A percentile compares a stretch with the other conserved stretches of the same genome.
Conservation (phyloP, 2,797 vertebrate species). For the Arctocebus calabarensis region DNA sequence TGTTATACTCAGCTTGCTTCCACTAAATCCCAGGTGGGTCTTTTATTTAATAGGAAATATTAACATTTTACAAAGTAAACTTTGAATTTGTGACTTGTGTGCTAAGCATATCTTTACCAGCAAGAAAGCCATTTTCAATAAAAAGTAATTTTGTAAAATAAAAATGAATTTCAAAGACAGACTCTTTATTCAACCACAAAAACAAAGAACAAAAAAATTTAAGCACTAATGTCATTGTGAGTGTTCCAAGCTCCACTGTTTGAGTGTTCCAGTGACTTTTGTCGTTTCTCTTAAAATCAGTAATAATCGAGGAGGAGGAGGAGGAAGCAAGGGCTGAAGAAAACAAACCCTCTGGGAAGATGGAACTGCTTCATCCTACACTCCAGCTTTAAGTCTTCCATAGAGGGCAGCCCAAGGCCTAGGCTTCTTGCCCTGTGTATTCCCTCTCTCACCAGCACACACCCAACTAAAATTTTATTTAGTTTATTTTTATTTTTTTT, state of each 20-base stretch:
- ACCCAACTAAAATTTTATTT: not conserved
- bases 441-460: not conserved
- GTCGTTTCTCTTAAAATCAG: not conserved
- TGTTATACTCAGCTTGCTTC: not conserved
- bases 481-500: not conserved
- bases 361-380: not conserved
- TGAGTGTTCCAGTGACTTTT: slow-evolving; percentile 26
- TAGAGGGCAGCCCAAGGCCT: not conserved
- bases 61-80: slow-evolving; percentile 5
- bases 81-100: slow-evolving; percentile 44
- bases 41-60: slow-evolving; percentile 48
- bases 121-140: slow-evolving; percentile 40
- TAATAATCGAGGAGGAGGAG: no score
- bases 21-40: not conserved
- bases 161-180: slow-evolving; percentile 32
- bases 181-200: not conserved
- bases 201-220: not conserved
- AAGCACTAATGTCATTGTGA: not conserved
- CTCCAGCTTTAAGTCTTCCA: not conserved
- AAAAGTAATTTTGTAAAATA: slow-evolving; percentile 52
- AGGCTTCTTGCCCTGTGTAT: not conserved
- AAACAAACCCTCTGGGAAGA: not conserved
- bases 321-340: slow-evolving; percentile 15
- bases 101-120: not conserved
- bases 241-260: not conserved